Percentiles rank a stretch among this genome's conserved stretches.
Conservation (phyloP, 2,888 invertebrate species). For the Eretmocerus hayati region DNA sequence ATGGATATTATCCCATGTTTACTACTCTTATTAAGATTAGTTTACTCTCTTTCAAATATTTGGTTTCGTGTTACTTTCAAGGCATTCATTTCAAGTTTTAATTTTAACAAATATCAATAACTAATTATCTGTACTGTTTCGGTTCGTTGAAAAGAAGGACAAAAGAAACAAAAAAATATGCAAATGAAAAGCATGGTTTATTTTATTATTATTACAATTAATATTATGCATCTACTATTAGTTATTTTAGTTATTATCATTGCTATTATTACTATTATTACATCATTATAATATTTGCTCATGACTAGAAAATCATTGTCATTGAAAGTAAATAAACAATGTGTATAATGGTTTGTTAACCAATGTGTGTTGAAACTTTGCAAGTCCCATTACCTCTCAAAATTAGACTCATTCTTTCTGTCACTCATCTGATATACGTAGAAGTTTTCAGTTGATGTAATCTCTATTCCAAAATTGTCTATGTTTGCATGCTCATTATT, state of each 20-base stretch:
- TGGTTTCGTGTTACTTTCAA: constrained; percentile 41
- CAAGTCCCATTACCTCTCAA: constrained; percentile 26
- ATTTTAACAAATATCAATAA: constrained; percentile 30
- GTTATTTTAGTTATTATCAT: constrained; percentile 24
- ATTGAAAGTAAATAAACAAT: constrained; percentile 40
- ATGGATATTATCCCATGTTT: constrained; percentile 18
- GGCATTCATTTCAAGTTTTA: constrained; percentile 37
- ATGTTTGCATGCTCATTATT: constrained; percentile 11
- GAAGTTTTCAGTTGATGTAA: constrained; percentile 3
- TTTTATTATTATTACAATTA: constrained; percentile 22
- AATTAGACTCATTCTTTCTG: constrained; percentile 9
- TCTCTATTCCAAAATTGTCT: constrained; percentile 10
- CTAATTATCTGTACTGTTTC: constrained; percentile 37
- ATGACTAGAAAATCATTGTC: constrained; percentile 40
- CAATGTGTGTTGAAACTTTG: constrained; percentile 34
- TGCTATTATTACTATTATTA: constrained; percentile 12
- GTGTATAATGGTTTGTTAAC: constrained; percentile 42
- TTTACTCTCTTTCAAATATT: constrained; percentile 35
- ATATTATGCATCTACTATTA: constrained; percentile 14
- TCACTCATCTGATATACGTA: constrained; percentile 10
- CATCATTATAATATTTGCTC: constrained; percentile 27
- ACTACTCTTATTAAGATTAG: constrained; percentile 20
- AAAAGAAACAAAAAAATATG: constrained; percentile 27
- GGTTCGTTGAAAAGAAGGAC: constrained; percentile 30
- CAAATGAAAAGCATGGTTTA: constrained; percentile 31